Base-by-base conservation (phyloP, 2,797 vertebrate species). In the Chiloscyllium punctatum region DNA sequence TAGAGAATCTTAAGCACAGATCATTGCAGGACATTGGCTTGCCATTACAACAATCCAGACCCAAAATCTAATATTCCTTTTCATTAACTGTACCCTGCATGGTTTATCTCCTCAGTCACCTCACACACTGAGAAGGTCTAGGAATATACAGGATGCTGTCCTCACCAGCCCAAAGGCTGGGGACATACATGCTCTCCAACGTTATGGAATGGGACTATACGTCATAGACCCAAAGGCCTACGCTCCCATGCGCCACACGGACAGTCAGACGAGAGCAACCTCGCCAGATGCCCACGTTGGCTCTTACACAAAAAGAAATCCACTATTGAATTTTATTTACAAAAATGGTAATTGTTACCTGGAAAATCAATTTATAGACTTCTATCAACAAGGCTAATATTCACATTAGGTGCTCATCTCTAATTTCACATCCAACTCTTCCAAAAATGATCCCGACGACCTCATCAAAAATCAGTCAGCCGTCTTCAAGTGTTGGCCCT, bases 121-220 rank as follows among this genome's bases (percentile, higher is more conserved):
- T 21, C 23, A 30, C 53, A 71, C 66, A 90, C 91, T 94, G 68
- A 69, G 91, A 48, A 42, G 91, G 66, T 71, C 23, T 48, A 94
- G 91, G 91, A 94, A 94, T 94, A 94, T 94, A 69, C 68, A 71
- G 68, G 91, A 4, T 69, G 37, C 91, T 15, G 9, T 13, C 91
- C 91, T 48, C 68, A 69, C 91, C 68, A 57, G 88, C 57, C 4
- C 1, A 11, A 87, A 66, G 33, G 57, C 88, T 3, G 95, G 96
- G 96, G 96, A 97, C 96, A 92, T 92, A 96, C 97, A 98, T 97
- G 16, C 13, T 98, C 96, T 98, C 97, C 98, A 97, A 98, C 97
- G 96, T 96, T 48, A 96, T 98, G 97, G 97, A 97, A 98, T 0
- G 97, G 97, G 97, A 98, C 96, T 96, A 0, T 97, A 98, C 97